Evolutionary conservation across 2,113 vertebrate genomes (phyloP).

Genomic region (Apus apus): DNA sequence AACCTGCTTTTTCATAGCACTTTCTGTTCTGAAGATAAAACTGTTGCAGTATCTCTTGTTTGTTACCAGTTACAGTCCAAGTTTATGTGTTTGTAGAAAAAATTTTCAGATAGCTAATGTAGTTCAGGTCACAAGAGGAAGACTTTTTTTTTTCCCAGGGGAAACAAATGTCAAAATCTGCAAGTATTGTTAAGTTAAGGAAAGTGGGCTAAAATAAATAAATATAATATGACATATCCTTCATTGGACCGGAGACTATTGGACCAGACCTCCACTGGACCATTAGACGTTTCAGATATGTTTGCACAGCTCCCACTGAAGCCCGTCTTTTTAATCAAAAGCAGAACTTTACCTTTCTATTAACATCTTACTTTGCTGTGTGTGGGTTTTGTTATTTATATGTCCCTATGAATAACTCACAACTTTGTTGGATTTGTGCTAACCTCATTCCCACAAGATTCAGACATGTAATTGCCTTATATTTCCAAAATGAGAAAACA

Average conservation of each 20-base stretch:
- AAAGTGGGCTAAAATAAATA: background rate
- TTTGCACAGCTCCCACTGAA: background rate
- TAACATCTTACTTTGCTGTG: background rate
- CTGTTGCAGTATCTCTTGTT: background rate
- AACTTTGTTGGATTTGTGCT: background rate
- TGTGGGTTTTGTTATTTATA: background rate
- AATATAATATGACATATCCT: background rate
- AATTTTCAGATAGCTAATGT: background rate
- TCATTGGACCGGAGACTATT: background rate
- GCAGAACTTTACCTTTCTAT: background rate
- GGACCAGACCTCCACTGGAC: too few species aligned
- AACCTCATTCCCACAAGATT: background rate
- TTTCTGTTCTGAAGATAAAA: background rate
- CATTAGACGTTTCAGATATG: background rate
- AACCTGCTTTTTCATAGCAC: background rate
- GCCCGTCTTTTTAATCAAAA: background rate
- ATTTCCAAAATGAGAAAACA: conserved; percentile 11
- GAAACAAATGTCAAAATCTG: background rate
- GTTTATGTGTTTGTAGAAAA: background rate
- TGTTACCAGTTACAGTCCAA: background rate
- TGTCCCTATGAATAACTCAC: background rate
- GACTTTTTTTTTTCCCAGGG: background rate
- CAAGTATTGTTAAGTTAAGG: background rate
- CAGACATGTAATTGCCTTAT: background rate
- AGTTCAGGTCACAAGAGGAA: background rate